A percentile compares a stretch with the other conserved stretches of the same genome.
These are phyloP conservation scores for Macaria notata DNA, from an alignment of 2,888 invertebrate genomes.

Conservation along the genomic window DNA sequence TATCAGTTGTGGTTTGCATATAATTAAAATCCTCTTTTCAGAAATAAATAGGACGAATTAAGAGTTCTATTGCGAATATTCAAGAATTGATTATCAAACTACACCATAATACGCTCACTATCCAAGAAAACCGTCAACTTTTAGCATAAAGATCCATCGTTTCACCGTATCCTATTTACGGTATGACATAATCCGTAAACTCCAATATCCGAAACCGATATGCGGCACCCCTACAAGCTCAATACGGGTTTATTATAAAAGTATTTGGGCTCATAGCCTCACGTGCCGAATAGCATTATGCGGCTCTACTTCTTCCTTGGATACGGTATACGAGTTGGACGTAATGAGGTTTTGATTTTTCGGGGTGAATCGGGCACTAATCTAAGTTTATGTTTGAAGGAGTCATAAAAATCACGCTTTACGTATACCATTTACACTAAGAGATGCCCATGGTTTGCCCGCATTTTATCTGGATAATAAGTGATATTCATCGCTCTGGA, in stretches of 20 bases:
- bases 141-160: conserved; percentile 15
- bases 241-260: conserved; percentile 33
- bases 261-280: conserved; percentile 34
- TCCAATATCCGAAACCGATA: conserved; percentile 26
- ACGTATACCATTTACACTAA: no score
- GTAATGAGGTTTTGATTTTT: conserved; percentile 17
- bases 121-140: conserved; percentile 11
- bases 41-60: no score
- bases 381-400: no score
- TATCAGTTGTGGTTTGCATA: no score
- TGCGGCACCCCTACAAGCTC: conserved; percentile 25
- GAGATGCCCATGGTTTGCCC: no score
- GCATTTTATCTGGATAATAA: no score
- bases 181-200: conserved; percentile 25
- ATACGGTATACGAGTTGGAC: conserved; percentile 12
- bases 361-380: conserved; percentile 1
- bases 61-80: no score
- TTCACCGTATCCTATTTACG: conserved; percentile 19
- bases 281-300: conserved; percentile 34
- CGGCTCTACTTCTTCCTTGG: conserved; percentile 16
- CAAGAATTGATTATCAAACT: no score
- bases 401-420: no score
- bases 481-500: no score
- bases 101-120: neutral
- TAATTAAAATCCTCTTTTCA: no score